Evolutionary conservation across 2,113 vertebrate species (phyloP).

Genomic region (Glaucidium brasilianum): DNA sequence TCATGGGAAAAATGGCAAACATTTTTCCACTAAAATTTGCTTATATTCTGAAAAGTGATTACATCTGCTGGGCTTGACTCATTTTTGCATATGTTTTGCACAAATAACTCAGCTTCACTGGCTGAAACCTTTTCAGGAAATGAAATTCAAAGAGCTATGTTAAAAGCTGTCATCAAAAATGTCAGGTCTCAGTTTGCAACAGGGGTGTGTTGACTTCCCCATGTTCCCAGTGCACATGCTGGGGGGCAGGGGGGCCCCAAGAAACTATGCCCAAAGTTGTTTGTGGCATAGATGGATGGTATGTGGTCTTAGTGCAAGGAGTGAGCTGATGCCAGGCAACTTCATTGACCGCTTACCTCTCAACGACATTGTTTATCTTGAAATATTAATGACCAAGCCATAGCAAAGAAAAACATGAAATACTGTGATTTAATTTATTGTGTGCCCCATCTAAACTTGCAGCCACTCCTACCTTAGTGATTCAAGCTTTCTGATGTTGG

Average conservation of each 20-base stretch:
- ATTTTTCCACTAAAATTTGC: not conserved
- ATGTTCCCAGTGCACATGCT: not conserved
- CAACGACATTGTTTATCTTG: not conserved
- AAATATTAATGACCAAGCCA: not conserved
- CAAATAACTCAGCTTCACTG: not conserved
- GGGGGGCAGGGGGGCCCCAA: not conserved
- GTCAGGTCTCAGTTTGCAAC: conserved; percentile 25
- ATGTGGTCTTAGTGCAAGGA: not conserved
- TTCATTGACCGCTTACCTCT: not conserved
- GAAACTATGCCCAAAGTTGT: too few species aligned
- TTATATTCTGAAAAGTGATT: not conserved
- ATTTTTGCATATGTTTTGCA: conserved; percentile 48
- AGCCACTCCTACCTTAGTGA: not conserved
- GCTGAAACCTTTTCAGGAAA: conserved; percentile 44
- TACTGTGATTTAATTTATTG: not conserved
- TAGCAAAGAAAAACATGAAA: not conserved
- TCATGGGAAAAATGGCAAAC: not conserved
- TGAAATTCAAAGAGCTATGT: conserved; percentile 35
- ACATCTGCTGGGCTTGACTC: not conserved
- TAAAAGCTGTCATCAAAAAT: conserved; percentile 41
- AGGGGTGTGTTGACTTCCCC: not conserved
- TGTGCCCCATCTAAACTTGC: not conserved
- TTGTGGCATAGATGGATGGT: not conserved
- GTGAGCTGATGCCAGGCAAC: not conserved
- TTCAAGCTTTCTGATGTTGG: not conserved